Conservation (phyloP, 1,140 invertebrate genomes). For the Drosophila punjabiensis region DNA sequence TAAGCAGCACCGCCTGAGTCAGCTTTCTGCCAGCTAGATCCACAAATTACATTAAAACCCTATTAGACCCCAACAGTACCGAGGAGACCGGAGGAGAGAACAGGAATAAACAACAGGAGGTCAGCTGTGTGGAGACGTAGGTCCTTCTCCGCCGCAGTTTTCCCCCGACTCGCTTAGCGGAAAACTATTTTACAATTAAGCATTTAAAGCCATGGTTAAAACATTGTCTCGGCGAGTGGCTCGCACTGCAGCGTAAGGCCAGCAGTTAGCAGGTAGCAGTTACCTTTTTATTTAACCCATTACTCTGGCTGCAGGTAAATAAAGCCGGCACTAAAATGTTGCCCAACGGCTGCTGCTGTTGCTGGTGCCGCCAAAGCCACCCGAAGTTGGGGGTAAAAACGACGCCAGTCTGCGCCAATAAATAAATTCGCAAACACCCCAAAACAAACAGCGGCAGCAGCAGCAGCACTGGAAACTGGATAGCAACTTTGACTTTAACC, state of each 20-base stretch:
- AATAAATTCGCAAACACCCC: conserved; percentile 62
- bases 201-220: conserved; percentile 63
- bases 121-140: neutral
- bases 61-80: conserved; percentile 16
- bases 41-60: conserved; percentile 48
- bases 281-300: conserved; percentile 66
- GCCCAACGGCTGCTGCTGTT: conserved; percentile 29
- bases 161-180: conserved; percentile 30
- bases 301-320: conserved; percentile 56
- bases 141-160: neutral
- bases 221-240: conserved; percentile 42
- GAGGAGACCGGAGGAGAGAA: neutral
- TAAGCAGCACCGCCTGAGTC: conserved; percentile 3
- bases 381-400: conserved; percentile 24
- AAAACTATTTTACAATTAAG: conserved; percentile 65
- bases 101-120: conserved; percentile 31
- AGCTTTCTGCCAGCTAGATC: neutral
- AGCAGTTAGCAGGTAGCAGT: conserved; percentile 41
- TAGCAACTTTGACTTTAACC: conserved; percentile 52
- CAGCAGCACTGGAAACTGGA: conserved; percentile 21
- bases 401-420: conserved; percentile 57
- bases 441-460: conserved; percentile 49
- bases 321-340: conserved; percentile 60
- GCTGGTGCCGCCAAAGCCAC: conserved; percentile 22
- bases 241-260: conserved; percentile 17